phyloP scores from a whole-genome alignment of 2,888 invertebrate genomes.

The Andrena bucephala region DNA sequence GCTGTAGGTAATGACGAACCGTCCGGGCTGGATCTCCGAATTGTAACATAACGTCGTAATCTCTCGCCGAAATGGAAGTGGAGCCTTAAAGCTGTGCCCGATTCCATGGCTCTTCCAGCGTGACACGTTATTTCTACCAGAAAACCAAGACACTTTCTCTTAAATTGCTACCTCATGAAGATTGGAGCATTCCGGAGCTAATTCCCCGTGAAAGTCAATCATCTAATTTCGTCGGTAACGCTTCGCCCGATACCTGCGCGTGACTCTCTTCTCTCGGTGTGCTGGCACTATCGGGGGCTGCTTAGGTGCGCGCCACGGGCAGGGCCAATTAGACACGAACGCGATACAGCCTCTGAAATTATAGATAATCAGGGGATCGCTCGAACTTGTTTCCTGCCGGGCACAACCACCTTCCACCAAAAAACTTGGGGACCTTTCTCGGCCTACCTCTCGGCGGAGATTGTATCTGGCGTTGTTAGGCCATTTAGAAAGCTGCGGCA shows the following conservation, averaged over 20 bases:
- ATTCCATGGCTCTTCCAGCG: not conserved
- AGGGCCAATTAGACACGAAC: not conserved
- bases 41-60: not conserved
- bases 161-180: constrained; percentile 44
- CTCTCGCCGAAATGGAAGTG: not conserved
- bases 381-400: constrained; percentile 7
- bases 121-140: not conserved
- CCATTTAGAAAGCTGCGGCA: constrained; percentile 30
- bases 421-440: constrained; percentile 29
- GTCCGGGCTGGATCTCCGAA: too few relatives aligned
- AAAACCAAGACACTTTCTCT: constrained; percentile 59
- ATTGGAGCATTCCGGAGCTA: constrained; percentile 37
- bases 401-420: too few relatives aligned
- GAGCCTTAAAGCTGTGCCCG: not conserved
- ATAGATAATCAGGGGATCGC: constrained; percentile 15
- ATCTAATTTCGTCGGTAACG: constrained; percentile 57
- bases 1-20: constrained; percentile 26
- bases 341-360: not conserved
- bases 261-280: not conserved
- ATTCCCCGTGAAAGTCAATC: constrained; percentile 68
- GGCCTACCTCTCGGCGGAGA: not conserved
- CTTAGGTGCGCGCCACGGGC: not conserved
- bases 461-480: constrained; percentile 21
- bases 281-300: not conserved
- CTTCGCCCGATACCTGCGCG: constrained; percentile 41